Evolutionary conservation across 1,140 invertebrate species (phyloP).

Genomic region (Platorchestia sp.): DNA sequence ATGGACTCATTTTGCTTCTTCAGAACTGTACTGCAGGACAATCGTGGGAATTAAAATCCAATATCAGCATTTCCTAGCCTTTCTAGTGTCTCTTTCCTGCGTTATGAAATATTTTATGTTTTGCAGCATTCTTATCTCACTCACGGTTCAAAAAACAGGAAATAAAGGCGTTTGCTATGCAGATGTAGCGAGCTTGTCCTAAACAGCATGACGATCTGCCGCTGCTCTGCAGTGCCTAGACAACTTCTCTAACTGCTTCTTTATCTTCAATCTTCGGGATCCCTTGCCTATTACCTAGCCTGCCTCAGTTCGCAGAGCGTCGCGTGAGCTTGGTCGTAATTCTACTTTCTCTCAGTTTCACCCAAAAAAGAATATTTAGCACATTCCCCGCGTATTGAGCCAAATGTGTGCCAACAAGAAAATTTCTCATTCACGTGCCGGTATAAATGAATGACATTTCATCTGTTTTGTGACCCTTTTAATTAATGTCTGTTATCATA

Average conservation of each 20-base stretch:
- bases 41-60: neutral
- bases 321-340: neutral
- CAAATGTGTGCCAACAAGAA: too few species aligned
- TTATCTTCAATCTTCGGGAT: constrained; percentile 19
- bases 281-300: constrained; percentile 11
- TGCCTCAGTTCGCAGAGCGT: neutral
- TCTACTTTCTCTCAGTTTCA: neutral
- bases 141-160: neutral
- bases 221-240: neutral
- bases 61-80: neutral
- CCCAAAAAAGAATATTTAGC: neutral
- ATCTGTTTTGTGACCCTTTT: too few species aligned
- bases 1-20: neutral
- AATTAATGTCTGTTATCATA: too few species aligned
- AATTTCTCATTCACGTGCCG: too few species aligned
- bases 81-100: neutral
- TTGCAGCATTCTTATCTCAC: neutral
- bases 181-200: neutral
- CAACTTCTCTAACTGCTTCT: constrained; percentile 1
- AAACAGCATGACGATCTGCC: neutral
- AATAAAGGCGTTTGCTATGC: neutral
- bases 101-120: neutral
- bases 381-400: too few species aligned
- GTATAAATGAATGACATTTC: too few species aligned
- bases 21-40: neutral